These are phyloP conservation scores for Mormyrus iriodes DNA, from an alignment of 2,113 vertebrate genomes.

Conservation along the genomic window DNA sequence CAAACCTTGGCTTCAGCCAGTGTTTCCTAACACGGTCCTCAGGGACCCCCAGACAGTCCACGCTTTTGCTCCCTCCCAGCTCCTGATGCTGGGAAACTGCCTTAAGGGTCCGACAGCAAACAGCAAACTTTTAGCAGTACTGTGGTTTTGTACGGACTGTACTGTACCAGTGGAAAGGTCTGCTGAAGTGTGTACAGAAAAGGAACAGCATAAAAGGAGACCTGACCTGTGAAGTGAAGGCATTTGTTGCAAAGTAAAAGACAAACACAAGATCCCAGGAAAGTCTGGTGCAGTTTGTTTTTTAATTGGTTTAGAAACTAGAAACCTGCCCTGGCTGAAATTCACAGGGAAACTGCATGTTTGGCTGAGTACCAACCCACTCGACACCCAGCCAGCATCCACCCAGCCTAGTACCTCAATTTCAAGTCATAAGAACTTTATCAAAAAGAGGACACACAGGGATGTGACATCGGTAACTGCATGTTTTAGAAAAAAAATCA, in stretches of 20 bases:
- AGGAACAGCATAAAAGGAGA: background rate
- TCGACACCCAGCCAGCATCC: conserved; percentile 35
- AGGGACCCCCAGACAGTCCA: background rate
- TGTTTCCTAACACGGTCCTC: background rate
- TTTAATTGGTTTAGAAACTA: conserved; percentile 61
- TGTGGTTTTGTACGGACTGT: background rate
- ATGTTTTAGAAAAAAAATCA: conserved; percentile 40
- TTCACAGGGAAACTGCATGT: conserved; percentile 55
- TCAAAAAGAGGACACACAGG: conserved; percentile 52
- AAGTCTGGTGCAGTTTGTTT: conserved; percentile 47
- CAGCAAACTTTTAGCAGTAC: background rate
- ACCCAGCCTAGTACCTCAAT: conserved; percentile 40
- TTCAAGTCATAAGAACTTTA: conserved; percentile 61
- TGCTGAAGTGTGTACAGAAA: background rate
- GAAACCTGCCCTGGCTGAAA: conserved; percentile 59
- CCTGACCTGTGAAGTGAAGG: background rate
- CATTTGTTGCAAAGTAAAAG: background rate
- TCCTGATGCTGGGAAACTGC: background rate
- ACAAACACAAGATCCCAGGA: conserved; percentile 33
- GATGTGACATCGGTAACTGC: conserved; percentile 41
- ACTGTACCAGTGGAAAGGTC: background rate
- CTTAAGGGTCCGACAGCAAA: background rate
- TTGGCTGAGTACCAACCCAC: conserved; percentile 34
- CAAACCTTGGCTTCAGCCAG: background rate
- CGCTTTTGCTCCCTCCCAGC: background rate